Percentiles rank a stretch among this genome's conserved stretches.
These are phyloP conservation scores for Porites divaricata DNA, from an alignment of 92 coral and sea anemone genomes.

Conservation along the genomic window DNA sequence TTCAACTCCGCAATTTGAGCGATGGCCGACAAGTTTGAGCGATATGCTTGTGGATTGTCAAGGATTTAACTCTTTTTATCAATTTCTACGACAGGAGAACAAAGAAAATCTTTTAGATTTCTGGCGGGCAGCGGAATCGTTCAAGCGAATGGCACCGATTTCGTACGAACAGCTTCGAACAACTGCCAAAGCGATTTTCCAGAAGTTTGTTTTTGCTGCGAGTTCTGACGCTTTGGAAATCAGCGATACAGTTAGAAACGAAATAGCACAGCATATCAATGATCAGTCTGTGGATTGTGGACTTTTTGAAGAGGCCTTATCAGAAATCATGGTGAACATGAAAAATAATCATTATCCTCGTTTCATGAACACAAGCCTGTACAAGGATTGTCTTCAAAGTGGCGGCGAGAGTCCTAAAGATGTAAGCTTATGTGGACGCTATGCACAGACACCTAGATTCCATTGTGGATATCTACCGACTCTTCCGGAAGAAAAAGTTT, in stretches of 20 bases:
- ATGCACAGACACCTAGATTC: conserved; percentile 66
- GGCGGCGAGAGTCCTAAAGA: conserved; percentile 66
- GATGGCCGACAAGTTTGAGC: conserved; percentile 73
- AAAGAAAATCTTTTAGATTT: conserved; percentile 88
- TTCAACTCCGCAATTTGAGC: conserved; percentile 87
- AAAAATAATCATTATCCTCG: conserved; percentile 78
- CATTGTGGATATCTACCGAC: conserved; percentile 85
- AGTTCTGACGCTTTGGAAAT: conserved; percentile 69
- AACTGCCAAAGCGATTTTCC: conserved; percentile 86
- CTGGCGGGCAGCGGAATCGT: conserved; percentile 87
- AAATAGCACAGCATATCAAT: conserved; percentile 86
- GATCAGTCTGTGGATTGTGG: conserved; percentile 76
- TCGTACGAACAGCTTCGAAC: conserved; percentile 81
- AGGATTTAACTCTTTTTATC: conserved; percentile 76
- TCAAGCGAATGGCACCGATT: conserved; percentile 87
- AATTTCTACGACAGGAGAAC: conserved; percentile 79
- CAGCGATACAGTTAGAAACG: conserved; percentile 69
- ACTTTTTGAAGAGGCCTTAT: conserved; percentile 87
- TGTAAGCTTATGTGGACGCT: conserved; percentile 45
- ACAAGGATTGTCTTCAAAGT: conserved; percentile 70
- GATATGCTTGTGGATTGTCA: conserved; percentile 81
- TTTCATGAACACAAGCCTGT: conserved; percentile 77
- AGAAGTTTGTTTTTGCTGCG: conserved; percentile 78
- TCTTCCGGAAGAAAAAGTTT: conserved; percentile 94
- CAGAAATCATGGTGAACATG: conserved; percentile 79